These are phyloP conservation scores for Pocillopora damicornis DNA, from an alignment of 64 coral and sea anemone species.

Conservation along the genomic window DNA sequence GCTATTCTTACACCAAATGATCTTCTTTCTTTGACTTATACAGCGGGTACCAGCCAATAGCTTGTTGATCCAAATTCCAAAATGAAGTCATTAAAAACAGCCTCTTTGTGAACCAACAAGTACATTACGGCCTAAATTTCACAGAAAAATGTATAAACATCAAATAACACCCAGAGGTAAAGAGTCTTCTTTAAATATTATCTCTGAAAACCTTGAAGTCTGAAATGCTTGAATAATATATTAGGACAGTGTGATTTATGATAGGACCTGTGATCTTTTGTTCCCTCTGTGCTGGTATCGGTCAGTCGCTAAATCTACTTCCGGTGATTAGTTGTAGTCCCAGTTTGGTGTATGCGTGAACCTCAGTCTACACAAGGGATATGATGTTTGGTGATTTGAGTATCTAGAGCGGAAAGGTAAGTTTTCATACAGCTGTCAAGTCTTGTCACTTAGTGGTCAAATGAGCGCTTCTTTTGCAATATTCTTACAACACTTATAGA, in stretches of 20 bases:
- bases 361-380: background rate
- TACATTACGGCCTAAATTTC: too few relatives aligned
- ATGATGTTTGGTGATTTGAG: background rate
- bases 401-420: background rate
- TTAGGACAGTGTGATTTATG: background rate
- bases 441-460: background rate
- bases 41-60: constrained; percentile 34
- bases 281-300: constrained; percentile 10
- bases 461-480: too few relatives aligned
- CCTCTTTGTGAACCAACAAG: background rate
- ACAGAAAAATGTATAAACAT: too few relatives aligned
- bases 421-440: background rate
- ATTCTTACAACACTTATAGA: too few relatives aligned
- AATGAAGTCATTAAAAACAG: constrained; percentile 16
- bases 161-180: background rate
- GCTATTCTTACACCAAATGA: constrained; percentile 42
- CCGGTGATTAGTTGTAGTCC: constrained; percentile 5
- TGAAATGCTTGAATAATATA: constrained; percentile 3
- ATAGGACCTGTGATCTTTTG: constrained; percentile 37
- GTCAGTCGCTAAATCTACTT: constrained; percentile 17
- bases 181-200: background rate
- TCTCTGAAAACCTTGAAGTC: background rate
- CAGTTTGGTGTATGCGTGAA: too few relatives aligned
- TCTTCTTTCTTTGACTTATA: background rate
- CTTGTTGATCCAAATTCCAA: constrained; percentile 33